Base-by-base conservation (phyloP, 2,797 vertebrate species). In the Enteromius paludinosus region DNA sequence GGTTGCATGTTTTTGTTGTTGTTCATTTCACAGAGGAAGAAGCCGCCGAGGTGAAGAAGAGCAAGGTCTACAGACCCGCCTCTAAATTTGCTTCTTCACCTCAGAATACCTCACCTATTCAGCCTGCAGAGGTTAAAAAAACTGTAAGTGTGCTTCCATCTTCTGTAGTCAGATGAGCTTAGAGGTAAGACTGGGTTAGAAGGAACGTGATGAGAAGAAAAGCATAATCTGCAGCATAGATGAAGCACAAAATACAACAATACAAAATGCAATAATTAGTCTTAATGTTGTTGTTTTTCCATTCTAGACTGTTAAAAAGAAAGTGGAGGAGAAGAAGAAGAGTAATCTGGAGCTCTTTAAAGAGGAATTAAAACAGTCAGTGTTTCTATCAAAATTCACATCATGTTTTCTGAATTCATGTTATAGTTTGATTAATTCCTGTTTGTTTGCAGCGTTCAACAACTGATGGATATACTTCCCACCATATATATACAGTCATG, bases 341-440 rank as follows among this genome's bases (percentile, higher is more conserved):
- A 96, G 95, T 72, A 96, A 96, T 83, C 91, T 96, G 0, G 95
- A 96, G 85, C 91, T 96, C 18, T 96, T 96, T 82, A 96, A 96
- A 91, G 95, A 96, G 84, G 95, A 96, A 79, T 90, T 96, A 23
- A 96, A 96, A 83, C 90, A 95, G 95, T 96, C 86, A 87, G 94
- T 92, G 7, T 79, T 78, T 73, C 28, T 41, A 20, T 49, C 15
- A 33, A 20, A 71, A 20, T 1, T 17, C 15, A 30, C 70, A 8
- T 52, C 3, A 72, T 52, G 17, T 33, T 72, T 52, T 52, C 5
- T 72, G 12, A 72, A 52, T 72, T 5, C 47, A 72, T 49, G 12
- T 59, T 59, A 5, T 25, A 14, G 25, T 33, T 12, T 0, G 9
- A 11, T 33, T 52, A 1, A 72, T 52, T 45, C 18, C 1, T 49